Percentiles rank a stretch among this genome's conserved stretches.
Conservation (phyloP, 92 coral and sea anemone species). For the Virgularia gustaviana region DNA sequence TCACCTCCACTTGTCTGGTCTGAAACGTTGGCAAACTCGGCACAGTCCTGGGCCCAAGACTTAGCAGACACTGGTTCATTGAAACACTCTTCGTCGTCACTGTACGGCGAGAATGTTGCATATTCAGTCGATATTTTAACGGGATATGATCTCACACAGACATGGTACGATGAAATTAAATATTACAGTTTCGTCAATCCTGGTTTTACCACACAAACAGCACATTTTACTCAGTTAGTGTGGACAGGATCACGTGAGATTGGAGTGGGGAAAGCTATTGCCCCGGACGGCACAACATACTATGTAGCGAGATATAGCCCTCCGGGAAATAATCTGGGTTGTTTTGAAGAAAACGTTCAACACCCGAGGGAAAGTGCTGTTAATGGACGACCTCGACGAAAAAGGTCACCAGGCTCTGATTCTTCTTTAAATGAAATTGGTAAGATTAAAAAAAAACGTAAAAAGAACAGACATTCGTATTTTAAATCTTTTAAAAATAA, state of each 20-base stretch:
- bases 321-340: constrained; percentile 90
- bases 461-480: neutral
- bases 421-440: constrained; percentile 24
- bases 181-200: constrained; percentile 79
- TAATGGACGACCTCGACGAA: constrained; percentile 28
- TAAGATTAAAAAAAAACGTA: constrained; percentile 4
- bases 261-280: constrained; percentile 86
- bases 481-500: neutral
- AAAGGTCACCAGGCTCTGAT: constrained; percentile 23
- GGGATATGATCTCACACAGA: constrained; percentile 72
- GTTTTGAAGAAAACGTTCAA: constrained; percentile 79
- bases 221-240: constrained; percentile 82
- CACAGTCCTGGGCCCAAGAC: constrained; percentile 86
- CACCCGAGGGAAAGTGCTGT: constrained; percentile 43
- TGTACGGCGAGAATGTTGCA: constrained; percentile 87
- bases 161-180: constrained; percentile 95
- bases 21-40: constrained; percentile 71
- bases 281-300: constrained; percentile 80
- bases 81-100: constrained; percentile 75
- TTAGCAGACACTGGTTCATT: constrained; percentile 81
- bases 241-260: constrained; percentile 87
- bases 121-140: constrained; percentile 76
- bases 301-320: constrained; percentile 93
- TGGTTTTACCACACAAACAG: constrained; percentile 83
- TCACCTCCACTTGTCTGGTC: constrained; percentile 90